phyloP scores from a whole-genome alignment of 2,797 vertebrate species.

The Crypturellus tataupa region DNA sequence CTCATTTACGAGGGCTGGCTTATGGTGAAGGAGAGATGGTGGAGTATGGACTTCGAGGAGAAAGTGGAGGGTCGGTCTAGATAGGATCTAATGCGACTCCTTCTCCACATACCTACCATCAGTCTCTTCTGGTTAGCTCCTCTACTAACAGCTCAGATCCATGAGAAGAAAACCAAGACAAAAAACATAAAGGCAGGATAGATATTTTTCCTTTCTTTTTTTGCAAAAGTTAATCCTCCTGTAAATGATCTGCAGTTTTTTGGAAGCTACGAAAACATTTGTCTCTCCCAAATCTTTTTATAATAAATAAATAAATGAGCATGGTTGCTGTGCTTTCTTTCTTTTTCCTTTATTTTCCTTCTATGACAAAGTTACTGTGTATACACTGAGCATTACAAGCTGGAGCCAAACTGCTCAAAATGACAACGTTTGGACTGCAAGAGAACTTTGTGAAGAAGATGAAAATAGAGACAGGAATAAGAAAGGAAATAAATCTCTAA shows the following conservation, averaged over 20 bases:
- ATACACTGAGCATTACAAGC: background rate
- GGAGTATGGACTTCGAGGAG: background rate
- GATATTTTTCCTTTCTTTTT: background rate
- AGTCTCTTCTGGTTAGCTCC: background rate
- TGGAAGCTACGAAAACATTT: background rate
- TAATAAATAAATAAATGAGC: background rate
- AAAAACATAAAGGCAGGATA: background rate
- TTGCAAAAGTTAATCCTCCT: background rate
- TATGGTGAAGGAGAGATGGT: constrained; percentile 40
- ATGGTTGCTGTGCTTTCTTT: background rate
- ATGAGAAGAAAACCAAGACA: background rate
- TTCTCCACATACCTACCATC: background rate
- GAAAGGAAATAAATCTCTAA: background rate
- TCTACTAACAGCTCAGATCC: background rate
- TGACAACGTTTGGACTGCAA: background rate
- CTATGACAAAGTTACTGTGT: background rate
- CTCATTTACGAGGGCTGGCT: constrained; percentile 81
- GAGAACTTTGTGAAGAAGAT: background rate
- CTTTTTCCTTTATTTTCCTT: background rate
- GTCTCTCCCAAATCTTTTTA: background rate
- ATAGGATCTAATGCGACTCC: background rate
- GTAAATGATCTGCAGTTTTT: background rate
- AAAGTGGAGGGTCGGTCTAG: background rate
- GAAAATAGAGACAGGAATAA: background rate
- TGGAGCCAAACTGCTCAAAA: constrained; percentile 22